Percentiles rank a stretch among this genome's conserved stretches.
phyloP scores from a whole-genome alignment of 37 sponge, comb jelly and placozoan species.

The Dysidea cf. avara region DNA sequence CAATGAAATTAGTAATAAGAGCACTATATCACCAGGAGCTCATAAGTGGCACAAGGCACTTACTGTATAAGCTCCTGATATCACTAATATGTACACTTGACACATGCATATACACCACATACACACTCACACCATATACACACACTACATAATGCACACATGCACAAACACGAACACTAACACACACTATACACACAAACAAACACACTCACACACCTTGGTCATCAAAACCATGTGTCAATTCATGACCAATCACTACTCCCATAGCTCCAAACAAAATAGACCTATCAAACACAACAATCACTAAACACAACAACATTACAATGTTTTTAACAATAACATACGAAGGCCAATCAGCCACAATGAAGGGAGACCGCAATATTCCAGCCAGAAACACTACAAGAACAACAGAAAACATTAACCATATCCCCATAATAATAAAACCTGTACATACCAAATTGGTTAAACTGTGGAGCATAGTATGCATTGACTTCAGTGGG shows the following conservation, averaged over 20 bases:
- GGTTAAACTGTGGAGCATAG: slow-evolving; percentile 52
- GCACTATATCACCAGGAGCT: no score
- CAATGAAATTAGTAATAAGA: no score
- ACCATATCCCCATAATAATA: no score
- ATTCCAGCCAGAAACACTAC: slow-evolving; percentile 75
- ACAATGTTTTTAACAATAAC: slow-evolving; percentile 1
- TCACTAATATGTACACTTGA: no score
- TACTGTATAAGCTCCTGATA: no score
- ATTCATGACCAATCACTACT: slow-evolving; percentile 67
- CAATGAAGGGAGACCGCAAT: slow-evolving; percentile 65
- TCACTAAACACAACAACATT: neutral
- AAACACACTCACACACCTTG: slow-evolving; percentile 56
- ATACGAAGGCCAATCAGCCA: slow-evolving; percentile 60
- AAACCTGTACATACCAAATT: slow-evolving; percentile 16
- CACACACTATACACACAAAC: no score
- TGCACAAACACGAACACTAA: neutral
- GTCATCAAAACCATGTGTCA: slow-evolving; percentile 79
- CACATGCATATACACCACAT: no score
- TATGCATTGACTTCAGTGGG: slow-evolving; percentile 75
- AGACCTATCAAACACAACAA: slow-evolving; percentile 8
- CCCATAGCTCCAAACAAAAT: slow-evolving; percentile 69
- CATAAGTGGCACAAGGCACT: no score
- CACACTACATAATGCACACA: no score
- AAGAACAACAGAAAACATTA: no score
- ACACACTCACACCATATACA: no score